Evolutionary conservation across 2,797 vertebrate species (phyloP).

Genomic region (Urocyon cinereoargenteus): DNA sequence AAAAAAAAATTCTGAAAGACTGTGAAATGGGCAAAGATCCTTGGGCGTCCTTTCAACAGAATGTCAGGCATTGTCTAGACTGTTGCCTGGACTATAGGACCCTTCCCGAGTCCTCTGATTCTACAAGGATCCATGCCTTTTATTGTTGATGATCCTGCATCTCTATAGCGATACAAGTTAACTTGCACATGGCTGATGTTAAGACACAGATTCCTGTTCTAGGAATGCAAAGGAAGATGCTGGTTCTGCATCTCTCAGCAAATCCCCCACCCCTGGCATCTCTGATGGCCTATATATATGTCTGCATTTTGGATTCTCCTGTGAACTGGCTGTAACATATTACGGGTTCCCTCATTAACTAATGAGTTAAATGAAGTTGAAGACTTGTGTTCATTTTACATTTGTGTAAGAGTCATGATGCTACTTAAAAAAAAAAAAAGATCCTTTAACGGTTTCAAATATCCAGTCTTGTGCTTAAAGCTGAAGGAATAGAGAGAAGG

Average conservation of each 20-base stretch:
- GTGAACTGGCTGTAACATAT: not conserved
- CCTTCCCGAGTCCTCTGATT: not conserved
- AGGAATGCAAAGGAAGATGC: not conserved
- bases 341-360: not conserved
- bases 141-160: not conserved
- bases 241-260: not conserved
- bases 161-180: not conserved
- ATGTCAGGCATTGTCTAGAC: not conserved
- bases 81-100: not conserved
- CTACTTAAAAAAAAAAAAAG: not conserved
- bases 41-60: not conserved
- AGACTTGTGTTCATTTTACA: not conserved
- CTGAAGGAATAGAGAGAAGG: conserved; percentile 4
- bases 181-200: not conserved
- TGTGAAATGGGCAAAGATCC: not conserved
- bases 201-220: not conserved
- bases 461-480: not conserved
- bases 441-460: conserved; percentile 20
- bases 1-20: not conserved
- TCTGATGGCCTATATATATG: not conserved
- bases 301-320: not conserved
- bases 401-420: conserved; percentile 18
- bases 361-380: not conserved
- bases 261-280: not conserved
- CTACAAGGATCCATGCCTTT: not conserved